Conservation (phyloP, 2,113 vertebrate genomes). For the Phalacrocorax pelagicus region DNA sequence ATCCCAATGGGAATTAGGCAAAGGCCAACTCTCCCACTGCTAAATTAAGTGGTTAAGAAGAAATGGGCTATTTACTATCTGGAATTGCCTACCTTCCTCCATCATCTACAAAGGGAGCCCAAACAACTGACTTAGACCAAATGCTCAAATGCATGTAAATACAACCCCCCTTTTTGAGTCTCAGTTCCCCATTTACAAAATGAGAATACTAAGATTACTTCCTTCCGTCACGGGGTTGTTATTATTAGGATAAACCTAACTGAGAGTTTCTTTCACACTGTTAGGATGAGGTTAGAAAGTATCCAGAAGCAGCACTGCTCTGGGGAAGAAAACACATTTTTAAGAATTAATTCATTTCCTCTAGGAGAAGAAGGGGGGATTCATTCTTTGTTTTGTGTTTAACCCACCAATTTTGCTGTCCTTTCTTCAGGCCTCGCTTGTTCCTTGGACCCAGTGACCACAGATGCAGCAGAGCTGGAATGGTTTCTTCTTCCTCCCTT, state of each 20-base stretch:
- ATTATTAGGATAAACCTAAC: neutral
- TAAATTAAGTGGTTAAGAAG: neutral
- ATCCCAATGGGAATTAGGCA: neutral
- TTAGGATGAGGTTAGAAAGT: neutral
- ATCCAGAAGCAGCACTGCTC: neutral
- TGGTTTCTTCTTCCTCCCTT: neutral
- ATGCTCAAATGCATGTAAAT: neutral
- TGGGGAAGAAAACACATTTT: neutral
- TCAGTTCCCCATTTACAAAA: neutral
- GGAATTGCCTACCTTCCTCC: slow-evolving; percentile 2
- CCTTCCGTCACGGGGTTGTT: neutral
- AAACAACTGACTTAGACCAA: neutral
- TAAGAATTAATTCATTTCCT: neutral
- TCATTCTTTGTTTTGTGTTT: neutral
- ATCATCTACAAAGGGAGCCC: neutral
- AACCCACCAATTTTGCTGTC: neutral
- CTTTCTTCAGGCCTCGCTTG: neutral
- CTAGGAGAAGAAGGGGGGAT: neutral
- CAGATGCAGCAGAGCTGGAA: neutral
- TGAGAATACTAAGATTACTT: slow-evolving; percentile 3
- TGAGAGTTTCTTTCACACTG: neutral
- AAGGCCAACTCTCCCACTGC: neutral
- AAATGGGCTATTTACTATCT: slow-evolving; percentile 13
- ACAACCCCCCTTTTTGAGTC: neutral
- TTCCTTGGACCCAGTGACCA: neutral